Conservation (phyloP, 2,888 invertebrate genomes). For the Macrophya annulata region DNA sequence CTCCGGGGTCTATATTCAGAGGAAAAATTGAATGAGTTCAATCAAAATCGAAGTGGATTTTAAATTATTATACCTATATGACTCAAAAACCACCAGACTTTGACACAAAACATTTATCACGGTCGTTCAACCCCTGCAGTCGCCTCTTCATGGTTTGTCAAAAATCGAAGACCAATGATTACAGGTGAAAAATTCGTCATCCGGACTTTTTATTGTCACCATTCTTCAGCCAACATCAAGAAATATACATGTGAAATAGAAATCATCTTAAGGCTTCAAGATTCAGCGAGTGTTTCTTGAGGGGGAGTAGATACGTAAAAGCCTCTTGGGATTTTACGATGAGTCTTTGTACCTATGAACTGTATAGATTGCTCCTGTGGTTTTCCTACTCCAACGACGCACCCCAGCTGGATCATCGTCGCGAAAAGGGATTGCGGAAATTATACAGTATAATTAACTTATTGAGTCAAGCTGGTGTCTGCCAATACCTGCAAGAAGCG, state of each 20-base stretch:
- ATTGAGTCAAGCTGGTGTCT: constrained; percentile 23
- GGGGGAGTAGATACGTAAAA: not conserved
- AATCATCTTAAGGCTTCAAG: not conserved
- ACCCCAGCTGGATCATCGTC: constrained; percentile 32
- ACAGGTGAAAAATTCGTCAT: not conserved
- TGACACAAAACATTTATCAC: not conserved
- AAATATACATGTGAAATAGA: not conserved
- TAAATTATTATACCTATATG: not conserved
- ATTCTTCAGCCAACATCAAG: not conserved
- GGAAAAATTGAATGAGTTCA: constrained; percentile 20
- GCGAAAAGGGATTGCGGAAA: constrained; percentile 8
- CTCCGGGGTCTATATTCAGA: not conserved
- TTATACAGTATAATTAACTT: constrained; percentile 14
- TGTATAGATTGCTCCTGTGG: constrained; percentile 22
- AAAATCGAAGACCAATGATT: not conserved
- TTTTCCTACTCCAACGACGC: constrained; percentile 2
- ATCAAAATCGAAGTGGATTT: constrained; percentile 23
- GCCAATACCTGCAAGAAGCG: not conserved
- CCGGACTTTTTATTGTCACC: not conserved
- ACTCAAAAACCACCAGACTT: not conserved
- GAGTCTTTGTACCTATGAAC: constrained; percentile 3
- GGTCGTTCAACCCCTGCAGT: not conserved
- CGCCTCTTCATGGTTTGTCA: not conserved
- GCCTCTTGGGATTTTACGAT: not conserved
- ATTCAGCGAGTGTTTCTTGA: not conserved